Conservation (phyloP, 2,113 vertebrate genomes). For the Eubucco bourcierii region DNA sequence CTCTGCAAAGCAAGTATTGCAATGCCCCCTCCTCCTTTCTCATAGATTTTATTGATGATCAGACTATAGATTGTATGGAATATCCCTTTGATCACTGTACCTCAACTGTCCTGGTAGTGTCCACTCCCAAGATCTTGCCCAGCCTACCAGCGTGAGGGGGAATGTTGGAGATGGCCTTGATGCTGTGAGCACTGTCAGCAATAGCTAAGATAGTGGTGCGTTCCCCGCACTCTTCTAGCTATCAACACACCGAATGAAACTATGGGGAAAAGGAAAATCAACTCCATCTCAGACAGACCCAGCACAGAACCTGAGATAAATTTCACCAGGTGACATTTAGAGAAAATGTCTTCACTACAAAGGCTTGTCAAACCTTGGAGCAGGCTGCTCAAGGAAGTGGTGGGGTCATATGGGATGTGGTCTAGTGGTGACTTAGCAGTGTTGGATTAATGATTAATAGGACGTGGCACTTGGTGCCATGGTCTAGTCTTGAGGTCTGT, state of each 20-base stretch:
- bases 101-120: not conserved
- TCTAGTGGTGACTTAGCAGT: not conserved
- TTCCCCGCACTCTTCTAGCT: not conserved
- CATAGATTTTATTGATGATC: not conserved
- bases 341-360: not conserved
- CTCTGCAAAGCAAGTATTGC: not conserved
- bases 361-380: fast-evolving
- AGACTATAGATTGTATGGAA: not conserved
- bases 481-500: no score
- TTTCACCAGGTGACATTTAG: fast-evolving
- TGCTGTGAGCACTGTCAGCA: not conserved
- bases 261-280: not conserved
- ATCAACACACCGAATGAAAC: not conserved
- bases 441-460: not conserved
- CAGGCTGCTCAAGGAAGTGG: not conserved
- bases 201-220: no score
- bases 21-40: no score
- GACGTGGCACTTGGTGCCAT: no score
- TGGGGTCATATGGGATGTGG: no score
- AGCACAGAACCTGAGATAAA: not conserved
- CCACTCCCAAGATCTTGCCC: not conserved
- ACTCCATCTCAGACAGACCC: not conserved
- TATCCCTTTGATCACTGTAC: not conserved
- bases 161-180: not conserved
- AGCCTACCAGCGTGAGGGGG: no score